A percentile compares a stretch with the other conserved stretches of the same genome.
Evolutionary conservation across 2,888 invertebrate species (phyloP).

Genomic region (Calameuta pallipes): DNA sequence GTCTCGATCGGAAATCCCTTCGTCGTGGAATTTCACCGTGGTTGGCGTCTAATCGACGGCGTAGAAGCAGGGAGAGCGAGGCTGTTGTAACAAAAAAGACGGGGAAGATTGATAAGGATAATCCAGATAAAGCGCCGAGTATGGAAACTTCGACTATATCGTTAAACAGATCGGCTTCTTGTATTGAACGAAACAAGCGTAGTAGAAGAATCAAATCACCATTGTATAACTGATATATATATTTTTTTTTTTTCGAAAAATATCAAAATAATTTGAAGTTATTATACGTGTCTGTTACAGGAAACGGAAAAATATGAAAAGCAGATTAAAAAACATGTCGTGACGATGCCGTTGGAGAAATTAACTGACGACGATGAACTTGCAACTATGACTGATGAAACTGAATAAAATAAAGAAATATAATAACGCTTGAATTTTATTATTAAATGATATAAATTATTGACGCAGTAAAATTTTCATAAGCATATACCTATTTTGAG

Average conservation of each 20-base stretch:
- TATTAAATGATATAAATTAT: background rate
- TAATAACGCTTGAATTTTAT: background rate
- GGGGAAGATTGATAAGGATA: background rate
- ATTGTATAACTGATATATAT: background rate
- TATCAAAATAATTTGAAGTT: background rate
- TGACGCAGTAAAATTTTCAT: background rate
- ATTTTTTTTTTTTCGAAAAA: too few relatives aligned
- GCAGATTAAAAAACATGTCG: background rate
- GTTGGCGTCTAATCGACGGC: background rate
- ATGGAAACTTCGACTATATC: background rate
- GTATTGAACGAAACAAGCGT: background rate
- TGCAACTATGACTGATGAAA: background rate
- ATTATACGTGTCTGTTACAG: background rate
- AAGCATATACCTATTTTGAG: background rate
- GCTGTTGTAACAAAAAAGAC: background rate
- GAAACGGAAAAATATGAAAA: background rate
- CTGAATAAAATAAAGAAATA: background rate
- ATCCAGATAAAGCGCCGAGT: background rate
- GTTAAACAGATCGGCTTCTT: background rate
- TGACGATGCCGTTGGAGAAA: background rate
- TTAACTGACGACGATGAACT: background rate
- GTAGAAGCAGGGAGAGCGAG: background rate
- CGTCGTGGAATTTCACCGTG: background rate
- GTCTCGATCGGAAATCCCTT: background rate
- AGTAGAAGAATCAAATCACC: background rate